Evolutionary conservation across 2,797 vertebrate species (phyloP).

Genomic region (Brachyrhaphis roseni): DNA sequence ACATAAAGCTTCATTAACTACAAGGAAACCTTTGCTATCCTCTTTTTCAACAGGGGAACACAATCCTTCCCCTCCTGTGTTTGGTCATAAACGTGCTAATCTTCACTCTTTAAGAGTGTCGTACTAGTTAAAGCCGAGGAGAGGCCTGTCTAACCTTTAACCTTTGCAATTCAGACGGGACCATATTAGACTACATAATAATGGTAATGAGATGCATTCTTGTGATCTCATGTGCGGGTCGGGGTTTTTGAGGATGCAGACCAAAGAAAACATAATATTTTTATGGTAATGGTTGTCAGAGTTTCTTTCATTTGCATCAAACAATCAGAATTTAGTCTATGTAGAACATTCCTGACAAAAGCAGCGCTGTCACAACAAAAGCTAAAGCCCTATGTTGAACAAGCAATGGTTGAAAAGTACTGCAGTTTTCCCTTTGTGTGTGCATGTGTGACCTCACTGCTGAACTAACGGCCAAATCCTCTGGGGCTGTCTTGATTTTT

Average conservation of each 20-base stretch:
- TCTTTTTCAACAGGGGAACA: constrained; percentile 36
- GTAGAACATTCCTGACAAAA: constrained; percentile 19
- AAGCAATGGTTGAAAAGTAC: constrained; percentile 9
- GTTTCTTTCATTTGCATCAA: constrained; percentile 11
- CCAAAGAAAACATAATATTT: constrained; percentile 4
- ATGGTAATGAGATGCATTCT: constrained; percentile 21
- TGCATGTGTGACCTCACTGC: constrained; percentile 42
- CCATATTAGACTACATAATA: constrained; percentile 21
- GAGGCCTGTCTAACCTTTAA: constrained; percentile 37
- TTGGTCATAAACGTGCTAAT: constrained; percentile 55
- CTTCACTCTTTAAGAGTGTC: constrained; percentile 30
- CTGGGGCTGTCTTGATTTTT: constrained; percentile 15
- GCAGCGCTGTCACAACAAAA: constrained; percentile 8
- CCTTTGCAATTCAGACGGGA: constrained; percentile 20
- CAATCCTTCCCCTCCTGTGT: constrained; percentile 36
- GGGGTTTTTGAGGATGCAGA: background rate
- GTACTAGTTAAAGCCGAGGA: constrained; percentile 14
- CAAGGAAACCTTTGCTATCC: constrained; percentile 16
- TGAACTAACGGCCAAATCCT: constrained; percentile 43
- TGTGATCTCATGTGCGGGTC: constrained; percentile 10
- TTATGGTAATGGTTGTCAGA: constrained; percentile 8
- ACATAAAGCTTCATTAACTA: constrained; percentile 44
- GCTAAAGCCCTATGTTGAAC: constrained; percentile 14
- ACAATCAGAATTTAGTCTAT: constrained; percentile 11
- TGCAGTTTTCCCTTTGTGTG: constrained; percentile 26